Conservation (phyloP, 2,797 vertebrate species). For the Discoglossus pictus region DNA sequence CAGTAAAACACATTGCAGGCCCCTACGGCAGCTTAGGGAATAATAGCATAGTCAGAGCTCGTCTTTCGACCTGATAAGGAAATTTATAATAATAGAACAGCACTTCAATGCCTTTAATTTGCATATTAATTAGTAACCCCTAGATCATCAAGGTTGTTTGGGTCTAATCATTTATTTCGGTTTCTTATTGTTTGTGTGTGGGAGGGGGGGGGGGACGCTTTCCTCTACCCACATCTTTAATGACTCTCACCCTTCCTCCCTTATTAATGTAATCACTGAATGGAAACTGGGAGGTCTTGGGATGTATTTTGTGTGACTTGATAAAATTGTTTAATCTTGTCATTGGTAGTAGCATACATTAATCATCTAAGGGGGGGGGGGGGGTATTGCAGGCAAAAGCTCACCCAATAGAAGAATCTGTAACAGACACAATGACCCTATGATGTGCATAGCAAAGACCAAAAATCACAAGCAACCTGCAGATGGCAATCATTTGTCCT, state of each 20-base stretch:
- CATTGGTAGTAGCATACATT: background rate
- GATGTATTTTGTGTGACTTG: background rate
- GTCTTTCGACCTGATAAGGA: conserved; percentile 22
- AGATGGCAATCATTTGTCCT: no score
- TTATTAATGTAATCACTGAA: background rate
- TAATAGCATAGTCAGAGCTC: conserved; percentile 13
- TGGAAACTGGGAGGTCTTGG: conserved; percentile 6
- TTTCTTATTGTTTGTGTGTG: conserved; percentile 2
- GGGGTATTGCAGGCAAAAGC: no score
- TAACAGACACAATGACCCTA: no score
- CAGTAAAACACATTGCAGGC: background rate
- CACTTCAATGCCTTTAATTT: conserved; percentile 26
- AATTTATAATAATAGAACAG: conserved; percentile 21
- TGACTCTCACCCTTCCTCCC: background rate
- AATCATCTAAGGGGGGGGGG: background rate
- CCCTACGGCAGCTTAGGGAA: conserved; percentile 18
- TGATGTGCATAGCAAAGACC: no score
- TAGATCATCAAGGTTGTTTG: conserved; percentile 28
- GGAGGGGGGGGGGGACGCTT: background rate
- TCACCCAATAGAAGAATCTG: no score
- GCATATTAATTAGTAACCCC: conserved; percentile 35
- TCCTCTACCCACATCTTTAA: background rate
- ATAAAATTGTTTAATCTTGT: background rate
- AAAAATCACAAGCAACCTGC: no score
- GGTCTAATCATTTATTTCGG: conserved; percentile 19